Percentiles rank a stretch among this genome's conserved stretches.
These are phyloP conservation scores for Cydia splendana DNA, from an alignment of 1,140 invertebrate genomes.

Conservation along the genomic window DNA sequence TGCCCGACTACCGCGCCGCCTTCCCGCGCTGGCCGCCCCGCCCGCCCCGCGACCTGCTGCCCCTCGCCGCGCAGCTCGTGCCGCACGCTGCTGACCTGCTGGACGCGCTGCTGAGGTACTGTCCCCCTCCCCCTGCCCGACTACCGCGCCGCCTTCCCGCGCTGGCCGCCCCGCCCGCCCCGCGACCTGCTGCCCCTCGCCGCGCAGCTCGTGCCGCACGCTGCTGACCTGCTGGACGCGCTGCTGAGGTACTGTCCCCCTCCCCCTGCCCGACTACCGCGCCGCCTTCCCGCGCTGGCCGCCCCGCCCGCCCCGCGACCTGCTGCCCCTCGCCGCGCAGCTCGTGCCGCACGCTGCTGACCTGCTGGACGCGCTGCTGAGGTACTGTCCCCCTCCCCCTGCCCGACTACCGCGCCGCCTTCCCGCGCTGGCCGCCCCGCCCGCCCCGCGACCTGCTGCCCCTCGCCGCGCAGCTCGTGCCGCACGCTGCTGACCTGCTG, in stretches of 20 bases:
- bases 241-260: conserved; percentile 51
- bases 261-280: neutral
- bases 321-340: conserved; percentile 52
- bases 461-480: conserved; percentile 40
- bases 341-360: conserved; percentile 45
- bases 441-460: conserved; percentile 76
- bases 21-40: neutral
- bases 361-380: conserved; percentile 64
- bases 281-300: neutral
- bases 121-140: conserved; percentile 86
- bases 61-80: conserved; percentile 43
- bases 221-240: conserved; percentile 60
- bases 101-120: conserved; percentile 62
- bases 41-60: conserved; percentile 76
- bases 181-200: conserved; percentile 69
- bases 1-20: neutral
- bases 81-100: conserved; percentile 54
- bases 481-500: conserved; percentile 55
- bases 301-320: conserved; percentile 72
- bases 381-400: conserved; percentile 34
- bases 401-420: neutral
- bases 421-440: conserved; percentile 34
- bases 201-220: conserved; percentile 70
- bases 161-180: conserved; percentile 86
- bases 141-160: conserved; percentile 68